phyloP scores from a whole-genome alignment of 2,797 vertebrate genomes.

The Allenopithecus nigroviridis region DNA sequence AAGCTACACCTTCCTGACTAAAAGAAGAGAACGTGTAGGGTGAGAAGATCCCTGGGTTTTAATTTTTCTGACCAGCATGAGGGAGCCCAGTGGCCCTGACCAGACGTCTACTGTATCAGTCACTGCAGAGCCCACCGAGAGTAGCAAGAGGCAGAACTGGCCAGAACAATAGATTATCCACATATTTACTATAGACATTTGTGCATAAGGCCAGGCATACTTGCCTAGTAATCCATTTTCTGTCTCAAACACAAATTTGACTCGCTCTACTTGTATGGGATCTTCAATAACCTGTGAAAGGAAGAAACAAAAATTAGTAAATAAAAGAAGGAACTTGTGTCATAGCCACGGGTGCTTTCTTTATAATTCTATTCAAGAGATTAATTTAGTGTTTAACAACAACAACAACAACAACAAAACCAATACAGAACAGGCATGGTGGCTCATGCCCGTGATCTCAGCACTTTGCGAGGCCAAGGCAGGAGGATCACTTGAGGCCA shows the following conservation, averaged over 20 bases:
- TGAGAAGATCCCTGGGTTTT: background rate
- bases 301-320: background rate
- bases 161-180: background rate
- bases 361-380: background rate
- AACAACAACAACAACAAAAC: no score
- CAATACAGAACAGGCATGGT: background rate
- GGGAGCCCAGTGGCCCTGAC: background rate
- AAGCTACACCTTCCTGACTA: background rate
- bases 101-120: background rate
- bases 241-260: slow-evolving; percentile 98
- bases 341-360: background rate
- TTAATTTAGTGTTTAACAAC: background rate
- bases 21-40: no score
- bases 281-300: slow-evolving; percentile 93
- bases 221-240: slow-evolving; percentile 97
- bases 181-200: background rate
- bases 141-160: background rate
- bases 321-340: background rate
- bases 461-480: background rate
- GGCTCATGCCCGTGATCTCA: background rate
- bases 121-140: background rate
- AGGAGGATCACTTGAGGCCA: background rate
- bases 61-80: background rate
- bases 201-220: slow-evolving; percentile 63
- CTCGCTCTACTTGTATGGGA: slow-evolving; percentile 93